Percentiles rank a stretch among this genome's conserved stretches.
phyloP scores from a whole-genome alignment of 1,140 invertebrate genomes.

The Macrobrachium rosenbergii region DNA sequence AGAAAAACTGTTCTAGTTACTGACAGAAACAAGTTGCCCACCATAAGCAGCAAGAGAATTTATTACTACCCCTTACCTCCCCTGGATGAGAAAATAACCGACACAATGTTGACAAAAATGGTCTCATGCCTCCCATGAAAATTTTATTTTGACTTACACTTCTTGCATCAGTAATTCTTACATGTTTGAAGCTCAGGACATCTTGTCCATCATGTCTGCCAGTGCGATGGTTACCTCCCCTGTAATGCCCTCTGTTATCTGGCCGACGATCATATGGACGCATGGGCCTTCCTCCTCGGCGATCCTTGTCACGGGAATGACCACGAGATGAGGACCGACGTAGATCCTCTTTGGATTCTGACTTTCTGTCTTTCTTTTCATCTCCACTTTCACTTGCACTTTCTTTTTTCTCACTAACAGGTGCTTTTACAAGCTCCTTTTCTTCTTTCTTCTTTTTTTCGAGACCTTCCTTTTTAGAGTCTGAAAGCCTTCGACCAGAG shows the following conservation, averaged over 20 bases:
- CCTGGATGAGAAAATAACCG: too few species aligned
- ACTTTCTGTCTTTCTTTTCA: conserved; percentile 31
- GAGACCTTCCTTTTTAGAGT: conserved; percentile 17
- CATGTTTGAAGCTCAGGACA: conserved; percentile 52
- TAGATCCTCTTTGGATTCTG: conserved; percentile 31
- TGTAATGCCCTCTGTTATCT: conserved; percentile 19
- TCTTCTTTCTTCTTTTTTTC: conserved; percentile 39
- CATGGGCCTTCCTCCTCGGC: conserved; percentile 11
- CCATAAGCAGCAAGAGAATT: too few species aligned
- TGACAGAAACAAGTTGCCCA: too few species aligned
- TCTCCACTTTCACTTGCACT: conserved; percentile 29
- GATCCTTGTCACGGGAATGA: conserved; percentile 38
- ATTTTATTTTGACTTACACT: neutral
- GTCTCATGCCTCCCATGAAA: neutral
- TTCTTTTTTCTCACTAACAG: conserved; percentile 42
- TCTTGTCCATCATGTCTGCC: conserved; percentile 28
- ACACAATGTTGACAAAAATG: neutral
- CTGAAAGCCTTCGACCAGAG: conserved; percentile 21
- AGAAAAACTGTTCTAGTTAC: too few species aligned
- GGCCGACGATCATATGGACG: conserved; percentile 36
- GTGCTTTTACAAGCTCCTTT: conserved; percentile 41
- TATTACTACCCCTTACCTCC: too few species aligned
- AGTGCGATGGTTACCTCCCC: neutral
- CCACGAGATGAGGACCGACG: too few species aligned
- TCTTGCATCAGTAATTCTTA: conserved; percentile 27